Evolutionary conservation across 1,140 invertebrate genomes (phyloP).

Genomic region (Eumeta japonica): DNA sequence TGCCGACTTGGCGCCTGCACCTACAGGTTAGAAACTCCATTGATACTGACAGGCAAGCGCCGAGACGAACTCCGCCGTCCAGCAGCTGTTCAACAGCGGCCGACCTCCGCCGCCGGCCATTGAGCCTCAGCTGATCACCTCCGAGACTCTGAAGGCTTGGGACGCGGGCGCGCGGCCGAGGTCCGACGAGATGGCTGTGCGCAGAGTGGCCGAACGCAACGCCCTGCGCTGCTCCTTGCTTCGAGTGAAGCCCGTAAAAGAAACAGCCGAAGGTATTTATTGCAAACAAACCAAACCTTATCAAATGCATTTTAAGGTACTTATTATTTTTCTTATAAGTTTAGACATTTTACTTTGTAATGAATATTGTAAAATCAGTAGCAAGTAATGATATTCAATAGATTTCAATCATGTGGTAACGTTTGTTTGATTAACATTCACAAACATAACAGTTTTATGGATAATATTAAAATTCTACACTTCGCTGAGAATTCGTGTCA

Average conservation of each 20-base stretch:
- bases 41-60: constrained; percentile 34
- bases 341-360: too few species aligned
- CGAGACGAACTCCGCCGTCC: constrained; percentile 43
- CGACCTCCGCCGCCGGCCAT: constrained; percentile 44
- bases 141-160: constrained; percentile 48
- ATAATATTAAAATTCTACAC: too few species aligned
- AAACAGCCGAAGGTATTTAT: constrained; percentile 43
- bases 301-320: too few species aligned
- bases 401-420: too few species aligned
- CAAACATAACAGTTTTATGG: too few species aligned
- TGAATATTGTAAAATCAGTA: too few species aligned
- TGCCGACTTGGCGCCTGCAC: background rate
- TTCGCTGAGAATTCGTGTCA: too few species aligned
- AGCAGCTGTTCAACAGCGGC: constrained; percentile 43
- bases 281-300: too few species aligned
- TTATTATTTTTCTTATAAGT: background rate
- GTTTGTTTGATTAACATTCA: too few species aligned
- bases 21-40: constrained; percentile 37
- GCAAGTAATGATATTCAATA: too few species aligned
- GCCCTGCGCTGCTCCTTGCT: constrained; percentile 40
- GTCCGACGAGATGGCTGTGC: constrained; percentile 38
- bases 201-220: constrained; percentile 43
- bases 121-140: constrained; percentile 42
- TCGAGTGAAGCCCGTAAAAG: constrained; percentile 43
- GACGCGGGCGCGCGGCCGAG: constrained; percentile 41